Evolutionary conservation across 92 coral and sea anemone species (phyloP).

Genomic region (Diadumene lineata): DNA sequence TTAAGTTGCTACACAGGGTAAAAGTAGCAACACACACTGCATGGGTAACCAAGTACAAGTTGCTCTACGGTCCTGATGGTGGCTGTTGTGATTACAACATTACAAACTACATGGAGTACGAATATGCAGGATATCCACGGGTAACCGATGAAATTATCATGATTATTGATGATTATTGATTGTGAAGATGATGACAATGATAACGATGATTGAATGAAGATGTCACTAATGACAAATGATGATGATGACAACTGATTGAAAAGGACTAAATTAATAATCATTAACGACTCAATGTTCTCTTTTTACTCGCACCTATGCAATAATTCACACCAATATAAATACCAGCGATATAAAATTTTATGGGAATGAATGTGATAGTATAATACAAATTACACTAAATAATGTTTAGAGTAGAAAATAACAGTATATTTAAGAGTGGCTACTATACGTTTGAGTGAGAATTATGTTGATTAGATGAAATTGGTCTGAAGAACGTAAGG

Average conservation of each 20-base stretch:
- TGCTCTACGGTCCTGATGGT: constrained; percentile 1
- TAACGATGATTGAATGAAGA: not conserved
- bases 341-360: too few species aligned
- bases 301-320: too few species aligned
- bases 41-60: constrained; percentile 13
- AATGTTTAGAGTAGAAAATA: too few species aligned
- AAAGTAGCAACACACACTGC: not conserved
- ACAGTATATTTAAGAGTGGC: too few species aligned
- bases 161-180: not conserved
- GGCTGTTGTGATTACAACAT: not conserved
- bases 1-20: constrained; percentile 27
- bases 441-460: too few species aligned
- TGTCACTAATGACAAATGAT: not conserved
- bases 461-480: too few species aligned
- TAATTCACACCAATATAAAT: too few species aligned
- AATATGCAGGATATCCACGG: not conserved
- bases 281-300: not conserved
- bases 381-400: too few species aligned
- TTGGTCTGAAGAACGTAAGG: too few species aligned
- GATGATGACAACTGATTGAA: not conserved
- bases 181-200: not conserved
- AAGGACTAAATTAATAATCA: not conserved
- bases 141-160: not conserved
- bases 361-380: too few species aligned
- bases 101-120: too few species aligned